Evolutionary conservation across 1,140 invertebrate species (phyloP).

Genomic region (Drosophila saltans): DNA sequence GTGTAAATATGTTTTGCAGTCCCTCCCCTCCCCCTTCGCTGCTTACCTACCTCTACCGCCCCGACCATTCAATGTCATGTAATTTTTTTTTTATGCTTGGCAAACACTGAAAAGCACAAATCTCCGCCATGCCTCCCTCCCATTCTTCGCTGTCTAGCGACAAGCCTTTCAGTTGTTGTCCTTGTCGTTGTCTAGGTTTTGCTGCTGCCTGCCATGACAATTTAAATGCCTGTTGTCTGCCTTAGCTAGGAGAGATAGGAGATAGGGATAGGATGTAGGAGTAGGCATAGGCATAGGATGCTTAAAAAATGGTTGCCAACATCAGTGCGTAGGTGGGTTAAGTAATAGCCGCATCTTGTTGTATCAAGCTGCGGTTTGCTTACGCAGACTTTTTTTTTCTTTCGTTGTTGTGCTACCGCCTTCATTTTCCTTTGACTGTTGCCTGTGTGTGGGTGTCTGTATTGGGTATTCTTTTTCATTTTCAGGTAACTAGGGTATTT

Average conservation of each 20-base stretch:
- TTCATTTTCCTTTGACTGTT: background rate
- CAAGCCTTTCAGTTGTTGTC: slow-evolving; percentile 55
- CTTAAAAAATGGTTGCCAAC: background rate
- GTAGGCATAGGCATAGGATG: background rate
- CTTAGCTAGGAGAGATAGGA: background rate
- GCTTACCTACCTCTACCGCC: slow-evolving; percentile 22
- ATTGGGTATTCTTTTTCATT: background rate
- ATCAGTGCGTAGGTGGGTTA: slow-evolving; percentile 17
- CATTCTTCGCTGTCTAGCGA: slow-evolving; percentile 29
- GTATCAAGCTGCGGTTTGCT: slow-evolving; percentile 52
- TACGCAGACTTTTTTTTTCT: background rate
- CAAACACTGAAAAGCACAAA: slow-evolving; percentile 51
- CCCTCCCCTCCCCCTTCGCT: background rate
- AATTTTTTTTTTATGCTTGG: slow-evolving; percentile 48
- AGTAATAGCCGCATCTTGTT: slow-evolving; percentile 68
- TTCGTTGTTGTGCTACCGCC: background rate
- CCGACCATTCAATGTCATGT: slow-evolving; percentile 28
- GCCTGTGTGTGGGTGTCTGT: background rate
- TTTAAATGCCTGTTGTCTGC: slow-evolving; percentile 74
- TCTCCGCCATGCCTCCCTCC: slow-evolving; percentile 15
- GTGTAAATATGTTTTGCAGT: slow-evolving; percentile 66
- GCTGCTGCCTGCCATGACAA: slow-evolving; percentile 68
- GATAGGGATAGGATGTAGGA: background rate
- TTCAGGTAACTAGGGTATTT: background rate
- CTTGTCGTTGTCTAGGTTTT: slow-evolving; percentile 47